Base-by-base conservation (phyloP, 2,888 invertebrate genomes). In the Drosophila gaucha region DNA sequence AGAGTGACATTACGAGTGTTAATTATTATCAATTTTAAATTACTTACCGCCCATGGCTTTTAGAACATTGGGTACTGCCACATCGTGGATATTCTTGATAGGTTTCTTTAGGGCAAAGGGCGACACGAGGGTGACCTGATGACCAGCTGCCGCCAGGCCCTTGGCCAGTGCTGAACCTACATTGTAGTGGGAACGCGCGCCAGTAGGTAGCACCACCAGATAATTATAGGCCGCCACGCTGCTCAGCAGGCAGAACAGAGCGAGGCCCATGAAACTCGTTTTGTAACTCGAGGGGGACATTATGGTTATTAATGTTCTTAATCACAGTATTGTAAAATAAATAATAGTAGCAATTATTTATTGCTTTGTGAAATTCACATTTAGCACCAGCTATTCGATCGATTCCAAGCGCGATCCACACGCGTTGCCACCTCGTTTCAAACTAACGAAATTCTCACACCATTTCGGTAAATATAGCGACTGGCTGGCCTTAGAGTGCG, bases 81-180 rank as follows among this genome's bases (percentile, higher is more conserved):
- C 51, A 64, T 90, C 88, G 12, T 73, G 77, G 49, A 88, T 89
- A 66, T 91, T 90, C n/a, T 76, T 41, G 6, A 91, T 64, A 1
- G 86, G 85, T n/a, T 83, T 74, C 62, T 88, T 86, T 8, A 86
- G 76, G 1, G 89, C 77, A 67, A 88, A 89, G 2, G 90, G 86
- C 9, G 91, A 90, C 3, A 91, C 74, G 2, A 92, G 78, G 2
- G 90, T 91, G 12, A 92, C 89, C 52, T 91, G 84, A 64, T 92
- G 92, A 2, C 92, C 92, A 14, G 87, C 84, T 8, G 78, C 60
- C 3, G 91, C 91, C 44, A 92, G 55, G 6, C 86, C 91, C 52
- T 89, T 89, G 76, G 91, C 87, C 55, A 92, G 57, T 0, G 91
- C 68, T 6, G 90, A 88, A 0, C 90, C 90, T 10, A 91, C 84